phyloP scores from a whole-genome alignment of 1,140 invertebrate species.

The Euwallacea similis region DNA sequence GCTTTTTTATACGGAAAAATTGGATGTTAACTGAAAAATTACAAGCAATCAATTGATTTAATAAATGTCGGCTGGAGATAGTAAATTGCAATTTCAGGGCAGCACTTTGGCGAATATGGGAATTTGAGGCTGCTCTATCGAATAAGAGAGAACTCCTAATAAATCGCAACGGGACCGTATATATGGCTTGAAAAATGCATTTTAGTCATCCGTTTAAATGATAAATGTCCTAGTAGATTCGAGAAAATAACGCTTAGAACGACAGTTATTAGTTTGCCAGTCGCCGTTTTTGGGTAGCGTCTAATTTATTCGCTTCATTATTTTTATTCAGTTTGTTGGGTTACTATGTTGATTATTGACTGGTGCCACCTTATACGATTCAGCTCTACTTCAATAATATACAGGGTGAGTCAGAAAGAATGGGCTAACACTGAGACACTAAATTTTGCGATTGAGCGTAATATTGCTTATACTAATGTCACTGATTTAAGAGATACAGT shows the following conservation, averaged over 20 bases:
- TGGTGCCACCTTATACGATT: no score
- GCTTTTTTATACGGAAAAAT: no score
- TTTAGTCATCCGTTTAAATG: neutral
- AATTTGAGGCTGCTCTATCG: neutral
- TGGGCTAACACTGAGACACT: no score
- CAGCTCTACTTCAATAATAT: no score
- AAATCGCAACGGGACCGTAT: slow-evolving; percentile 2
- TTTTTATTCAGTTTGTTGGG: neutral
- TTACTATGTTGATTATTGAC: neutral
- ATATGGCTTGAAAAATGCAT: slow-evolving; percentile 3
- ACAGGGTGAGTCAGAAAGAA: no score
- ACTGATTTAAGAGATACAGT: no score
- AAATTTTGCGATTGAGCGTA: no score
- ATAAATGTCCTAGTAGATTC: slow-evolving; percentile 2
- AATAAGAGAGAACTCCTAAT: slow-evolving; percentile 7
- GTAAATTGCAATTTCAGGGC: no score
- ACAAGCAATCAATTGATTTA: no score
- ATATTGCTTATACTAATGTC: no score
- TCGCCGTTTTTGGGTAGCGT: neutral
- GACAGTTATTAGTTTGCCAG: slow-evolving; percentile 6
- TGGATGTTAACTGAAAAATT: no score
- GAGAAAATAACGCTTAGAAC: neutral
- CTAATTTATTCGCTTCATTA: neutral
- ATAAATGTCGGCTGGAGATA: no score
- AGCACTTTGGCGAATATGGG: neutral